Percentiles rank a stretch among this genome's conserved stretches.
Evolutionary conservation across 2,113 vertebrate species (phyloP).

Genomic region (Chascanopsetta lugubris): DNA sequence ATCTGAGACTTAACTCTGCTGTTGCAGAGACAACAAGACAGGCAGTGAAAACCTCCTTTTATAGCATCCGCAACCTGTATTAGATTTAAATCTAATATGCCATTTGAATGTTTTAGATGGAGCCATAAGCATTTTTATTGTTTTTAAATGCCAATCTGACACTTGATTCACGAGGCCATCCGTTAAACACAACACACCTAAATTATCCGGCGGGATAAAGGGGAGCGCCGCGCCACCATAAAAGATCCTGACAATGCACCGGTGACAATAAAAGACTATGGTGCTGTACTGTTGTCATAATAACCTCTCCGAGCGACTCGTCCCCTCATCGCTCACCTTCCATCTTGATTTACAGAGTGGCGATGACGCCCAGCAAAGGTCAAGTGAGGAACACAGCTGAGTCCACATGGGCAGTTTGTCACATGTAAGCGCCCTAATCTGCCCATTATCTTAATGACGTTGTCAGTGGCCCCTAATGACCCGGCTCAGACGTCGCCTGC

Average conservation of each 20-base stretch:
- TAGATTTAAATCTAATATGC: constrained; percentile 42
- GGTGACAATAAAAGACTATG: constrained; percentile 16
- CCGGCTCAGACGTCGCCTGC: constrained; percentile 71
- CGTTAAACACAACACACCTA: constrained; percentile 30
- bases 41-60: constrained; percentile 37
- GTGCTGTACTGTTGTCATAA: constrained; percentile 23
- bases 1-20: constrained; percentile 42
- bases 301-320: neutral
- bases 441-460: constrained; percentile 79
- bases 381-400: constrained; percentile 62
- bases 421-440: constrained; percentile 77
- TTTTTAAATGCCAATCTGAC: constrained; percentile 39
- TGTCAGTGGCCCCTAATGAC: constrained; percentile 81
- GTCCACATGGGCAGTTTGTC: constrained; percentile 67
- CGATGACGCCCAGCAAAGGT: constrained; percentile 66
- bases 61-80: constrained; percentile 26
- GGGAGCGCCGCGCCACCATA: constrained; percentile 7
- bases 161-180: constrained; percentile 35
- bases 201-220: constrained; percentile 21
- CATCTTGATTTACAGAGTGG: constrained; percentile 38
- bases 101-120: constrained; percentile 40
- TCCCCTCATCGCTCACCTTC: constrained; percentile 11
- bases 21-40: constrained; percentile 42
- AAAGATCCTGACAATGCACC: constrained; percentile 9
- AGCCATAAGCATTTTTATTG: constrained; percentile 35